Conservation (phyloP, 2,113 vertebrate species). For the Orycteropus afer region DNA sequence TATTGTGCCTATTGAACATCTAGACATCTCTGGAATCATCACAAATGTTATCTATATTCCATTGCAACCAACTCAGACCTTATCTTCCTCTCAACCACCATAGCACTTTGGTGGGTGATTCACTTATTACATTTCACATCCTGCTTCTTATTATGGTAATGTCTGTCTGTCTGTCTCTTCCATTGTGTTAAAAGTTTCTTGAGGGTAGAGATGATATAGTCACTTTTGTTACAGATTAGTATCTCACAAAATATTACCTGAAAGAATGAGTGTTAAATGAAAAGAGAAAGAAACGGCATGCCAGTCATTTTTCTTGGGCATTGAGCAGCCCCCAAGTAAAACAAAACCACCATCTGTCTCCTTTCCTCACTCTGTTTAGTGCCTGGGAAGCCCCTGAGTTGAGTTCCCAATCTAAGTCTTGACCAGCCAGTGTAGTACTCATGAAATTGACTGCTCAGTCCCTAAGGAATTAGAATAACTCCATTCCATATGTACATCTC, state of each 20-base stretch:
- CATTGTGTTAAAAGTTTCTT: neutral
- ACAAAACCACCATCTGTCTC: neutral
- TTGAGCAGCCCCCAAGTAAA: neutral
- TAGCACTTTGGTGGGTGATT: neutral
- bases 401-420: neutral
- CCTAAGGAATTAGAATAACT: constrained; percentile 28
- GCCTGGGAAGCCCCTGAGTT: neutral
- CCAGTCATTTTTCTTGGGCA: neutral
- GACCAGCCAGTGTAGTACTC: neutral
- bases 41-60: neutral
- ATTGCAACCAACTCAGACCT: neutral
- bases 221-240: neutral
- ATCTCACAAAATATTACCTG: neutral
- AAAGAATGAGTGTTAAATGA: neutral
- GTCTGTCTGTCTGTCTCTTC: neutral
- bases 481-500: neutral
- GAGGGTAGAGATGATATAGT: neutral
- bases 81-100: neutral
- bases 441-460: neutral
- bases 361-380: neutral
- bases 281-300: neutral
- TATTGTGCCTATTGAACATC: neutral
- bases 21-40: neutral
- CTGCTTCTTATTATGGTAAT: neutral
- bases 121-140: neutral